Evolutionary conservation across 2,113 vertebrate genomes (phyloP).

Genomic region (Tragelaphus scriptus): DNA sequence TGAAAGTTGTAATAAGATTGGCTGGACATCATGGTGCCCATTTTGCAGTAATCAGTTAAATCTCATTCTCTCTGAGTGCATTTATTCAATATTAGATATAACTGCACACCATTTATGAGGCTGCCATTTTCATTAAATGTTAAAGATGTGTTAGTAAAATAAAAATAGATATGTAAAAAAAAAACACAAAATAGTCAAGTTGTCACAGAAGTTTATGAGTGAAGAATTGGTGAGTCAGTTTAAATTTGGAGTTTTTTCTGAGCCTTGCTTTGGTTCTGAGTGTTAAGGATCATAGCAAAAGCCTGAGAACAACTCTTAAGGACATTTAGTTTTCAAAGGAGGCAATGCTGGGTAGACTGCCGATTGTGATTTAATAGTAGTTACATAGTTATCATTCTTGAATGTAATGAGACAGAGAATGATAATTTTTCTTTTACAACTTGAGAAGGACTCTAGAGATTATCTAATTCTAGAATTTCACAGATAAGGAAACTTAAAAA

Average conservation of each 20-base stretch:
- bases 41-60: background rate
- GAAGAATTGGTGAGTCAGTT: background rate
- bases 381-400: background rate
- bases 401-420: background rate
- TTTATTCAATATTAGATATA: background rate
- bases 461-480: background rate
- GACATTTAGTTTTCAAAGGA: background rate
- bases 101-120: background rate
- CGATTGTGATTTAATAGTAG: background rate
- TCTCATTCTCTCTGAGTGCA: background rate
- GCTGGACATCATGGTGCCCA: background rate
- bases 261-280: background rate
- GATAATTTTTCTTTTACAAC: conserved; percentile 4
- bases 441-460: background rate
- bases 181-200: background rate
- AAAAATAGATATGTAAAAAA: background rate
- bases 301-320: background rate
- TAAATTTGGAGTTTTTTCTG: background rate
- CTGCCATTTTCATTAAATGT: background rate
- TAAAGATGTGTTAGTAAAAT: background rate
- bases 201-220: background rate
- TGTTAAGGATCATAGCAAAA: background rate
- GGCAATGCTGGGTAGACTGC: too few species aligned
- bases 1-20: background rate
- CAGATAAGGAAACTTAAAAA: background rate